Conservation (phyloP, 2,797 vertebrate species). For the Neosalanx taihuensis region DNA sequence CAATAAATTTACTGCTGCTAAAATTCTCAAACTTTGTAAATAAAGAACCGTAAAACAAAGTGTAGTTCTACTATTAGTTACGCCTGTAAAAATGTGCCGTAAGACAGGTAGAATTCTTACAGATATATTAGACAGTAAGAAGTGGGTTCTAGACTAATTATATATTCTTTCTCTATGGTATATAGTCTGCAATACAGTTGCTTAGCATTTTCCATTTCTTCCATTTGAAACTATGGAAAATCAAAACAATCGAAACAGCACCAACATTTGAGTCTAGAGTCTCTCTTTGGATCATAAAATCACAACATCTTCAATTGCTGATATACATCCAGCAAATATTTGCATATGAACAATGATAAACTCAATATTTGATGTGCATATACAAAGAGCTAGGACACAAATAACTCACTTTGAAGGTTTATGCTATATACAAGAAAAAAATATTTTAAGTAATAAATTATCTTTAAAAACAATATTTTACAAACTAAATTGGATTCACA, state of each 20-base stretch:
- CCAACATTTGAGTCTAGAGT: not conserved
- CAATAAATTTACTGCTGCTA: not conserved
- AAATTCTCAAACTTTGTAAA: slow-evolving; percentile 16
- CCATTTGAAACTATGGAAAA: slow-evolving; percentile 2
- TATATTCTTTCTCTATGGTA: slow-evolving; percentile 36
- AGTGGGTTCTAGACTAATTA: slow-evolving; percentile 47
- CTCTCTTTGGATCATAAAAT: slow-evolving; percentile 31
- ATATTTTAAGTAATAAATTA: slow-evolving; percentile 74
- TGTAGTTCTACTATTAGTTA: slow-evolving; percentile 62
- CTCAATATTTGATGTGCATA: slow-evolving; percentile 57
- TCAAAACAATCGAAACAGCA: slow-evolving; percentile 6
- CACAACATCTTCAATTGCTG: slow-evolving; percentile 67
- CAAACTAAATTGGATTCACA: slow-evolving; percentile 67
- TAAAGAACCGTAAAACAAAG: slow-evolving; percentile 61
- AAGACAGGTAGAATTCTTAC: slow-evolving; percentile 59
- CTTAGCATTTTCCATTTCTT: slow-evolving; percentile 21
- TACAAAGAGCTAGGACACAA: slow-evolving; percentile 67
- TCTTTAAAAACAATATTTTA: slow-evolving; percentile 73
- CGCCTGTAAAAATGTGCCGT: slow-evolving; percentile 63
- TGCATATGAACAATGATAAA: slow-evolving; percentile 66
- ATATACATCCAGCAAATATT: slow-evolving; percentile 70
- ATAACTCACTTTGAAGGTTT: slow-evolving; percentile 64
- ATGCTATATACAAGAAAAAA: slow-evolving; percentile 68
- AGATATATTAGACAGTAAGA: slow-evolving; percentile 49
- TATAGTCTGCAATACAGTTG: slow-evolving; percentile 36